Base-by-base conservation (phyloP, 2,888 invertebrate species). In the Coenonympha arcania region DNA sequence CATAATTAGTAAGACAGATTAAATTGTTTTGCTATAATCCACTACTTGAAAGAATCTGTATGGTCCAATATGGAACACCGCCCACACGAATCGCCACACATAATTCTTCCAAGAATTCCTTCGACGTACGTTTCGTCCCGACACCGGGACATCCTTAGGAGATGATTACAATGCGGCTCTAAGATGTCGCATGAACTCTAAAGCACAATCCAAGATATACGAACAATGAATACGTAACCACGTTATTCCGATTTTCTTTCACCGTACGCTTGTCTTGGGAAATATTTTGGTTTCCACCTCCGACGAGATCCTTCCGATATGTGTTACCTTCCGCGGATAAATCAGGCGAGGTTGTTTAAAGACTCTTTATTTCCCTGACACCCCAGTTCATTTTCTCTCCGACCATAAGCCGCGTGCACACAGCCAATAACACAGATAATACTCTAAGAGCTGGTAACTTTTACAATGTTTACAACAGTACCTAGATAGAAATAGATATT, bases 351-450 rank as follows among this genome's bases (percentile, higher is more conserved):
- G 69, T 69, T 71, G 66, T 80, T 81, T 76, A 73, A 77, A 74
- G 69, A 71, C 69, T 72, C 76, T 76, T 75, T 79, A 76, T 62
- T 64, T 65, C 65, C 66, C 53, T 56, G 59, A 60, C 60, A 59
- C 73, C 75, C 73, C 69, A 73, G 79, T 79, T 78, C 76, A 80
- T 80, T 80, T 75, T 75, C 74, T 65, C 67, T 67, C 73, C 72
- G 64, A 75, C 76, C 76, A 76, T 80, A 81, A 81, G 80, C 76
- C 76, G 73, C 69, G 76, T 74, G 76, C 76, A 80, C 78, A 80
- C 77, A 71, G 73, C 70, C 79, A 79, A 81, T 82, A 80, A 77
- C 69, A 64, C 58, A 79, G 83, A 82, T 81, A 81, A 79, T 76
- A 69, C 62, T 65, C 65, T 62, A 65, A 64, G 63, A 45, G 45